Conservation (phyloP, 1,140 invertebrate genomes). For the Stegodyphus mimosarum region DNA sequence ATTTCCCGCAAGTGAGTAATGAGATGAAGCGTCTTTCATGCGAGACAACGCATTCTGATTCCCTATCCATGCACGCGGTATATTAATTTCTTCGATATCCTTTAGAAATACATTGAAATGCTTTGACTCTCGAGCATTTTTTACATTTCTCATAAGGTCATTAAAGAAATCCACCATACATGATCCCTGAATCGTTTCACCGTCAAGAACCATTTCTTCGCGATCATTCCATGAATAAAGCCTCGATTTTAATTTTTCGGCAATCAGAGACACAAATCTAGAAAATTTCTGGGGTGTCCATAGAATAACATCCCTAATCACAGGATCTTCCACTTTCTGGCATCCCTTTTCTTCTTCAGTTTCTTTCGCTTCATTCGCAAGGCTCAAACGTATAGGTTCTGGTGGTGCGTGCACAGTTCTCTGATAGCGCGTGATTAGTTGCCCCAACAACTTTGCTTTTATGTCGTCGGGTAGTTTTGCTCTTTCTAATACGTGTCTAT, state of each 20-base stretch:
- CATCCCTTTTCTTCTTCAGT: neutral
- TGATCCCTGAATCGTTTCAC: neutral
- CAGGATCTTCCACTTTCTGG: neutral
- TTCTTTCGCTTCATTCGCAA: neutral
- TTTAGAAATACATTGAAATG: conserved; percentile 1
- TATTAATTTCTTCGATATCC: neutral
- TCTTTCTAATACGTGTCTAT: neutral
- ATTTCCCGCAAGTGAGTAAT: too few relatives aligned
- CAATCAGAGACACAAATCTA: conserved; percentile 27
- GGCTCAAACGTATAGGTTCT: neutral
- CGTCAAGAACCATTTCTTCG: neutral
- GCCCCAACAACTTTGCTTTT: conserved; percentile 32
- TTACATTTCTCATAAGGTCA: neutral
- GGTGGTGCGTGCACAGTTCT: neutral
- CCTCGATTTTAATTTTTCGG: conserved; percentile 16
- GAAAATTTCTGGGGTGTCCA: neutral
- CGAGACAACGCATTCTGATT: too few relatives aligned
- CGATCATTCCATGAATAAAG: conserved; percentile 4
- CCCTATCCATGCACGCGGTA: neutral
- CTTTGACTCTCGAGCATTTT: neutral
- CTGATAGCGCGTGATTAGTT: conserved; percentile 11
- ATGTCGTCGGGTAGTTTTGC: conserved; percentile 3
- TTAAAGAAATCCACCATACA: conserved; percentile 1
- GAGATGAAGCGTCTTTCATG: too few relatives aligned
- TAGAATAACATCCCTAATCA: conserved; percentile 3